Evolutionary conservation across 1,140 invertebrate species (phyloP), one percentile per base, ranked within the genome.

Genomic region (Calephelis virginiensis): DNA sequence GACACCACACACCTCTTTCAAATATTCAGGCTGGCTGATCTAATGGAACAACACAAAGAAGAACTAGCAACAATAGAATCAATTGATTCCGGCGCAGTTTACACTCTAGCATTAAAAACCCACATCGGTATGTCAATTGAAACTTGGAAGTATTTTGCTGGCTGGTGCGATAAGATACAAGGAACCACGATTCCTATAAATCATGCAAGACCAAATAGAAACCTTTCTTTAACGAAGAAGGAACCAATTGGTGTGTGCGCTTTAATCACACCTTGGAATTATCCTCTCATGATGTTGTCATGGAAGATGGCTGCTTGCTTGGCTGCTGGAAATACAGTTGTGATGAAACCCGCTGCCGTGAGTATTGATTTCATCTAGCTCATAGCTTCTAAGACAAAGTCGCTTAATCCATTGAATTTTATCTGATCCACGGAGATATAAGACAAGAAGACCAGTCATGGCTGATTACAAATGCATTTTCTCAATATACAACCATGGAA

Each of bases 301-400:
- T 99, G 98, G 98, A 99, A 99, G 83, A 95, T 99, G 93, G 98
- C 97, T 0, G 98, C 98, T 0, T 99, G 98, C 71, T 92, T 99
- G 14, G 96, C 97, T 0, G 97, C 97, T 14, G 98, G 98, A 10
- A 99, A 99, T 78, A 97, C 95, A 0, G 95, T 98, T 11, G 94
- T 99, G 0, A 96, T 99, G 92, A 99, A 99, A 86, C 96, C 97
- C 0, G 98, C 98, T 0, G 97, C 98, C 81, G 91, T 92, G 76
- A 81, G 80, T 69, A 56, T 56, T 37, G 17, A 5, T 10, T 53
- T 17, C 8, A 10, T 53, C 14, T 17, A 10, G 5, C 14, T 28
- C 28, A 5, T 48, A n/a, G 12, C 47, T 48, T 12, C 11, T 8
- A 46, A 9, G 11, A 9, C 11, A 9, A 46, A 46, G 45, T 46